A percentile compares a stretch with the other conserved stretches of the same genome.
phyloP scores from a whole-genome alignment of 2,113 vertebrate genomes.

The Tringa solitaria region DNA sequence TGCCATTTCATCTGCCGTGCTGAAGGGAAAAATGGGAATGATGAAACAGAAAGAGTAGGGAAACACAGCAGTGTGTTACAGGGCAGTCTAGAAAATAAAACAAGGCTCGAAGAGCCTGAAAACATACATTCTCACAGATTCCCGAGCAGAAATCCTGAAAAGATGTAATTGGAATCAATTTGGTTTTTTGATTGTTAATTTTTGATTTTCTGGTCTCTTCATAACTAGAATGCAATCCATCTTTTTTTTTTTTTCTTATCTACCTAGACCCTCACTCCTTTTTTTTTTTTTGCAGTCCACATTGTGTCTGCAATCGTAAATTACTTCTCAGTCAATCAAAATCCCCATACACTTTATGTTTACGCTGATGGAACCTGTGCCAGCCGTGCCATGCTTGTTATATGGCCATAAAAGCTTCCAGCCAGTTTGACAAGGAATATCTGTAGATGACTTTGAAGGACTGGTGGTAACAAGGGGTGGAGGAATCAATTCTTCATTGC shows the following conservation, averaged over 20 bases:
- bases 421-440: background rate
- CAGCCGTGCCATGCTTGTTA: fast-evolving
- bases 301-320: background rate
- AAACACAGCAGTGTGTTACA: background rate
- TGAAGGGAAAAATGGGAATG: background rate
- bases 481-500: background rate
- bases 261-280: background rate
- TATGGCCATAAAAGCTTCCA: background rate
- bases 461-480: background rate
- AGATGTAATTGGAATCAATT: background rate
- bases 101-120: background rate
- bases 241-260: background rate
- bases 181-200: background rate
- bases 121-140: background rate
- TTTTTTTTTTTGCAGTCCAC: background rate
- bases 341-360: background rate
- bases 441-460: background rate
- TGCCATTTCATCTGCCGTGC: background rate
- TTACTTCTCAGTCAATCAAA: background rate
- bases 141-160: background rate
- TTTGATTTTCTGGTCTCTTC: background rate
- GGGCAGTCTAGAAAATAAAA: background rate
- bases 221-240: background rate
- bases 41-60: background rate
- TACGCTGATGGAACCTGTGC: background rate